phyloP scores from a whole-genome alignment of 2,797 vertebrate species.

The Limnodromus scolopaceus region DNA sequence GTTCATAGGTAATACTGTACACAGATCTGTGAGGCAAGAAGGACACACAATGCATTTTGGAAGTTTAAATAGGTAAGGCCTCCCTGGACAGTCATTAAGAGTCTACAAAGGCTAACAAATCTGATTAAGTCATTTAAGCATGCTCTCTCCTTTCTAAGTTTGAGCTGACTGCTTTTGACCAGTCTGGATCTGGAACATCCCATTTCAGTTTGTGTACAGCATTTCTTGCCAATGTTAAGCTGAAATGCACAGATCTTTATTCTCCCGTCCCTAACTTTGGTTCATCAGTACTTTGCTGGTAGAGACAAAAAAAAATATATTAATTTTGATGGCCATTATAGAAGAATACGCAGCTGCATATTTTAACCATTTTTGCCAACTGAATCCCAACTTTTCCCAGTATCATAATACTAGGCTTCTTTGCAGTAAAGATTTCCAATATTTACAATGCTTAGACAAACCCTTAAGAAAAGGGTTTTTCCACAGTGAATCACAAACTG shows the following conservation, averaged over 20 bases:
- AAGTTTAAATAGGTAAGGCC: constrained; percentile 15
- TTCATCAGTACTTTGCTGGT: neutral
- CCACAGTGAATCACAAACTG: constrained; percentile 48
- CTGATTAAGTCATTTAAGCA: constrained; percentile 28
- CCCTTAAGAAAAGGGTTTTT: constrained; percentile 42
- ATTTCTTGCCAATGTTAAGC: neutral
- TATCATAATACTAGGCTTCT: neutral
- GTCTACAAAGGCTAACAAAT: constrained; percentile 9
- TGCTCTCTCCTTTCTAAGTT: neutral
- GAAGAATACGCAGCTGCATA: accelerated
- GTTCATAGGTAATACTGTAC: neutral
- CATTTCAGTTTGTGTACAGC: neutral
- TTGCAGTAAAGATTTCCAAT: neutral
- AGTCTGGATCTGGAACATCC: neutral
- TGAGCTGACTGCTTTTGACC: neutral
- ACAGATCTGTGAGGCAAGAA: neutral
- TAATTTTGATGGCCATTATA: neutral
- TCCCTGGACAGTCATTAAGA: neutral
- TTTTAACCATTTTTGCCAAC: neutral
- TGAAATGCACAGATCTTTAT: neutral
- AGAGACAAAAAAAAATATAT: neutral
- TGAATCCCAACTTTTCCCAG: neutral
- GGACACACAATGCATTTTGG: neutral
- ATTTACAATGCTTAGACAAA: constrained; percentile 32
- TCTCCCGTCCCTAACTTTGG: neutral